Evolutionary conservation across 2,888 invertebrate species (phyloP), one percentile per base, ranked within the genome.

Genomic region (Trissoscelio sp.): DNA sequence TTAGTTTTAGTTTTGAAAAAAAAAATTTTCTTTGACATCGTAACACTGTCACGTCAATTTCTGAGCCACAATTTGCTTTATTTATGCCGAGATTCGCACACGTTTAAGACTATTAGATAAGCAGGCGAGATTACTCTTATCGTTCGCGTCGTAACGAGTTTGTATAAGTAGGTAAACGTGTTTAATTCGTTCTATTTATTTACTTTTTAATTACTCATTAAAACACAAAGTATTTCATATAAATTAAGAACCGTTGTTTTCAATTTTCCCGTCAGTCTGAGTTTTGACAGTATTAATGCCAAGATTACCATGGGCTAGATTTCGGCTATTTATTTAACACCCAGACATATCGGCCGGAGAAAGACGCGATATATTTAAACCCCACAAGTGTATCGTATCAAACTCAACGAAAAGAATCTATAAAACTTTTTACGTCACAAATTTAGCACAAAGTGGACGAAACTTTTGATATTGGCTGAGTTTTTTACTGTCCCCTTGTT

Each of bases 231-330:
- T 28, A 34, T 31, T 20, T 46, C 6, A 60, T 3, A 3, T 31
- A 28, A 42, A 42, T 42, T 42, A 12, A 6, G 12, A 4, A 5
- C 3, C 14, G 0, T 14, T 42, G 39, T 42, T 42, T 42, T 12
- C 7, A 48, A 34, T 48, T 51, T 34, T 22, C 14, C 34, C 4
- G 46, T 46, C 62, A 18, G 28, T 51, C 7, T 16, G 22, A 11
- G n/a, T 14, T 39, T 42, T 39, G 48, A 24, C 48, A 12, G 22
- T 48, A 48, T 24, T 28, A 18, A 53, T 18, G 44, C 20, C 18
- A 18, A 37, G 39, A 14, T 62, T n/a, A 46, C 1, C 7, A 12
- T 2, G 2, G 18, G 44, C 44, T 86, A 87, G 85, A 84, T 85
- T 84, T 84, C 78, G 64, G 37, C 37, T 39, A 48, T 66, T 66